Evolutionary conservation across 2,888 invertebrate species (phyloP), one percentile per base, ranked within the genome.

Genomic region (Chloroclysta siterata): DNA sequence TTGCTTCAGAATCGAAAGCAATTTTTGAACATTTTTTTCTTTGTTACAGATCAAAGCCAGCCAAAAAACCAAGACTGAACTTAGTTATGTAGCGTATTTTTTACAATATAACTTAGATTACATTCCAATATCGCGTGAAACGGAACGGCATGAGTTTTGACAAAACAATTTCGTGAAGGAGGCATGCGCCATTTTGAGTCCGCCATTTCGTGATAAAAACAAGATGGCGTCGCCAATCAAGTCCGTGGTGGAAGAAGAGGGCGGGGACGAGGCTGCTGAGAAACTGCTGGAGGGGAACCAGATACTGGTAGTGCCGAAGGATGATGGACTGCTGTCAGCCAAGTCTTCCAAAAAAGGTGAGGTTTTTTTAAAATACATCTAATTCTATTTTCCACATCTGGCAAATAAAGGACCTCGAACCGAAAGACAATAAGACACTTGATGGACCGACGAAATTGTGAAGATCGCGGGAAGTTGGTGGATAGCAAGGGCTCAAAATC

Each of bases 261-360:
- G 69, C 13, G 66, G 73, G 0, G 91, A 90, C 11, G 92, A 85
- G 33, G 90, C 88, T 0, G 84, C 84, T 6, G 88, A 89, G 77
- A 89, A 87, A 65, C 76, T 92, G 1, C 65, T 92, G 48, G 83
- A 83, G 0, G 75, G 68, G 1, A 84, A 83, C 36, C 76, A 77
- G 65, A 81, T 82, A 53, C 13, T 83, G 36, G 70, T 88, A 2
- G 80, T 88, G 15, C 82, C 71, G 3, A 46, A 65, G 13, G 56
- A 86, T 6, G 82, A 76, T 0, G 82, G 77, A 0, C 13, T 82
- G 22, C 63, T 87, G 6, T 75, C 89, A 0, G 80, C 80, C 1
- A 91, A 91, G 71, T 88, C 90, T 44, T 90, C 90, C 1, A 92
- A 92, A 66, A 92, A 91, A 83, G 92, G 92, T 92, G n/a, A 76